Base-by-base conservation (phyloP, 2,113 vertebrate genomes). In the Pseudonaja textilis region DNA sequence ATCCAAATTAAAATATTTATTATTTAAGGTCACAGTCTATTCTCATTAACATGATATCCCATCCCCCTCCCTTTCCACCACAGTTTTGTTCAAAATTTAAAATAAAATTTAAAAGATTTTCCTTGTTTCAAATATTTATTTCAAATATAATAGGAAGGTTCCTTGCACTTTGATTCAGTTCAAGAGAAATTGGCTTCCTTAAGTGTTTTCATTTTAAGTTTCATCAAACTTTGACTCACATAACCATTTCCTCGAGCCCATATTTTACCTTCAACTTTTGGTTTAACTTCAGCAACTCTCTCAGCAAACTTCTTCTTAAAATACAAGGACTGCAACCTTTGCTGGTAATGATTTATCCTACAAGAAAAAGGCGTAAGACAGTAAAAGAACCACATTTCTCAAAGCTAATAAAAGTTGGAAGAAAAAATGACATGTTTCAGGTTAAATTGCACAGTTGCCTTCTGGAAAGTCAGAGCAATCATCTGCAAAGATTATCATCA, bases 231-330 rank as follows among this genome's bases (percentile, higher is more conserved):
- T 12, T 64, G 61, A 64, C 3, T 29, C 26, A 50, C 47, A 81
- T 18, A 81, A 39, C 69, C 34, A 39, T 39, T 81, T 22, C 34
- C 74, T 22, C 42, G 18, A 81, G 74, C 34, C 16, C 74, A 81
- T 81, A 22, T 20, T 42, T 96, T 97, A 99, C 99, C 99, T 98
- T 99, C 99, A 91, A 99, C 98, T 98, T 99, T 99, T 94, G 99
- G 99, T 96, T 99, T 99, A 93, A 99, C 98, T 97, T 99, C 99
- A 34, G 98, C 98, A 96, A 99, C 98, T 95, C 99, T 98, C 97
- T 99, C 99, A n/a, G 99, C 98, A 98, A 99, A 99, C 97, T 99
- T 99, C 98, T 99, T 99, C 95, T 99, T 99, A 97, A 99, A 99
- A 97, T 99, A 99, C 57, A 99, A 96, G 0, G 99, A 99, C 94